These are phyloP conservation scores for Operophtera brumata DNA, from an alignment of 2,888 invertebrate genomes.

Conservation along the genomic window DNA sequence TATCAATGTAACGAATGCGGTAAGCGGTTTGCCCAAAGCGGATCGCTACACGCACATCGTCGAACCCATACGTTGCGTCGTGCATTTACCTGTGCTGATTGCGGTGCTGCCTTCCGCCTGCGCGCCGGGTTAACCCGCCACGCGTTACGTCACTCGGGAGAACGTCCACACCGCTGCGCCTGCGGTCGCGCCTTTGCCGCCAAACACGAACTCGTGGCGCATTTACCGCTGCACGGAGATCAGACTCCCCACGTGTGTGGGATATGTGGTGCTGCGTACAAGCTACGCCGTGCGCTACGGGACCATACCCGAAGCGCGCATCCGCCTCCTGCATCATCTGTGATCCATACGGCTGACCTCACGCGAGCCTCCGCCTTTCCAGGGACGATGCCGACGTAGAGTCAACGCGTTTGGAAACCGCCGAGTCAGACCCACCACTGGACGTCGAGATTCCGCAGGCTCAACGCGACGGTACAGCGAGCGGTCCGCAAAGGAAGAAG, in stretches of 20 bases:
- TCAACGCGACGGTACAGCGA: too few species aligned
- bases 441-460: too few species aligned
- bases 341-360: neutral
- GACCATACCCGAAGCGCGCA: constrained; percentile 45
- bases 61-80: constrained; percentile 80
- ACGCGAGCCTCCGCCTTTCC: constrained; percentile 17
- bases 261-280: constrained; percentile 78
- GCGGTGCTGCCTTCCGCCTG: constrained; percentile 81
- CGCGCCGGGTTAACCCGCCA: constrained; percentile 80
- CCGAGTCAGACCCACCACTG: neutral
- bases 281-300: constrained; percentile 54
- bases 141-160: constrained; percentile 81
- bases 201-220: constrained; percentile 80
- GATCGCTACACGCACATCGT: constrained; percentile 82
- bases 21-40: constrained; percentile 84
- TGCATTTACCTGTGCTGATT: constrained; percentile 81
- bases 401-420: neutral
- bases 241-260: constrained; percentile 79
- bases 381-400: constrained; percentile 14
- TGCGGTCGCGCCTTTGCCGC: constrained; percentile 81
- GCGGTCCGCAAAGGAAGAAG: constrained; percentile 44
- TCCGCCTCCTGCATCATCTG: constrained; percentile 58
- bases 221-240: constrained; percentile 77
- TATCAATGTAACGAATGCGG: constrained; percentile 81
- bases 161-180: constrained; percentile 81